Conservation (phyloP, 2,113 vertebrate genomes). For the Melanerpes aurifrons region DNA sequence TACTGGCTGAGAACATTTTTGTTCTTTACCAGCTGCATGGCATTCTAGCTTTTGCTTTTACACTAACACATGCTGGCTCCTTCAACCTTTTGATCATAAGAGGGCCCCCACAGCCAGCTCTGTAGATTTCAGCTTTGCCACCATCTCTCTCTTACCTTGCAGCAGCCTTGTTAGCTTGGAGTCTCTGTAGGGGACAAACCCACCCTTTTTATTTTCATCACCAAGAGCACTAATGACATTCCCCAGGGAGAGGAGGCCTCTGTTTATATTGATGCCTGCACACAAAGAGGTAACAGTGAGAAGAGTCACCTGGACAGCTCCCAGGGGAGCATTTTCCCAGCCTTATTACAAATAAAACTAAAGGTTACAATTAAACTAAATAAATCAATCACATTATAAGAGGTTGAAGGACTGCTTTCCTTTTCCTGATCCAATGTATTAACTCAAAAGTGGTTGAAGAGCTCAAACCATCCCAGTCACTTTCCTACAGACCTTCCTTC, state of each 20-base stretch:
- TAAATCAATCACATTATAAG: not conserved
- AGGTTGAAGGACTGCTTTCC: not conserved
- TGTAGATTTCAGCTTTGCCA: not conserved
- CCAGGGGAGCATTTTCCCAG: not conserved
- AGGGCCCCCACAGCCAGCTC: too few species aligned
- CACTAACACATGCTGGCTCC: too few species aligned
- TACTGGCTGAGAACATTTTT: not conserved
- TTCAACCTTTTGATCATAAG: too few species aligned
- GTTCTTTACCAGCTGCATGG: not conserved
- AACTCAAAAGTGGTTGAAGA: not conserved
- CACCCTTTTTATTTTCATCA: slow-evolving; percentile 90
- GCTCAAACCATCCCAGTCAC: too few species aligned
- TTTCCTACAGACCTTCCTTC: slow-evolving; percentile 87
- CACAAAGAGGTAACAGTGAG: not conserved
- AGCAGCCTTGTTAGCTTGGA: slow-evolving; percentile 94
- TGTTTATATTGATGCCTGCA: slow-evolving; percentile 96
- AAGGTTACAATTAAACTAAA: too few species aligned
- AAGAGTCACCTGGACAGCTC: not conserved
- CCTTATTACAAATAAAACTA: not conserved
- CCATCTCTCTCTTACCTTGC: slow-evolving; percentile 81
- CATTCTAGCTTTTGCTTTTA: not conserved
- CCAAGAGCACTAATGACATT: slow-evolving; percentile 98
- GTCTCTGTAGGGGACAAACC: slow-evolving; percentile 96
- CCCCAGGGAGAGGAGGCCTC: slow-evolving; percentile 91
- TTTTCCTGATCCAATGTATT: not conserved